Base-by-base conservation (phyloP, 2,888 invertebrate genomes). In the Thereva nobilitata region DNA sequence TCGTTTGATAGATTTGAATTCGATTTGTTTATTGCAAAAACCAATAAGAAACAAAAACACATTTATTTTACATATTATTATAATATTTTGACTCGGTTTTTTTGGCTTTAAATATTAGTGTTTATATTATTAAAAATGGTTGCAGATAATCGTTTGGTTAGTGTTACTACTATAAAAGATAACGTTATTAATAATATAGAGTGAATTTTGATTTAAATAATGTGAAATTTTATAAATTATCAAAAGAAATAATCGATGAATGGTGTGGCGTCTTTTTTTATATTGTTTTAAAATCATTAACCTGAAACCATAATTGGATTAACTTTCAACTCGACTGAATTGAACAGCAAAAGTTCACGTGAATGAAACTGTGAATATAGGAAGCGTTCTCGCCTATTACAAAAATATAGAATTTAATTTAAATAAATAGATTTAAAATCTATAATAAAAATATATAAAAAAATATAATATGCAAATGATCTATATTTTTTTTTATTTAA, bases 231-330 rank as follows among this genome's bases (percentile, higher is more conserved):
- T 50, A 50, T 23, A 23, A 23, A 23, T 23, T 23, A 23, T 23
- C 23, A 23, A 23, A 23, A 23, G 23, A 23, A 23, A 23, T 23
- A 50, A 49, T 12, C 23, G 23, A 23, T 61, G 12, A 12, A 53
- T 47, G 54, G 54, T 54, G 50, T 53, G 44, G 54, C 53, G 68
- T 71, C 56, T 64, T 69, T 63, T 67, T 23, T 44, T 67, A 66
- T 67, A 47, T 54, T 67, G 65, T 61, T 68, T 63, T 52, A 63
- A 70, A 72, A 77, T 75, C 76, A 76, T 78, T 77, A 77, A 78
- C 78, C 77, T 75, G 76, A 74, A 77, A 77, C 75, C 74, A 76
- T 78, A 77, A 77, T 77, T 77, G 77, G 78, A 77, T 77, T 78
- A 56, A 63, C 42, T 54, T 50, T 23, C 23, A 23, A 23, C 23